These are phyloP conservation scores for Spodoptera littoralis DNA, from an alignment of 2,888 invertebrate genomes.

Conservation along the genomic window DNA sequence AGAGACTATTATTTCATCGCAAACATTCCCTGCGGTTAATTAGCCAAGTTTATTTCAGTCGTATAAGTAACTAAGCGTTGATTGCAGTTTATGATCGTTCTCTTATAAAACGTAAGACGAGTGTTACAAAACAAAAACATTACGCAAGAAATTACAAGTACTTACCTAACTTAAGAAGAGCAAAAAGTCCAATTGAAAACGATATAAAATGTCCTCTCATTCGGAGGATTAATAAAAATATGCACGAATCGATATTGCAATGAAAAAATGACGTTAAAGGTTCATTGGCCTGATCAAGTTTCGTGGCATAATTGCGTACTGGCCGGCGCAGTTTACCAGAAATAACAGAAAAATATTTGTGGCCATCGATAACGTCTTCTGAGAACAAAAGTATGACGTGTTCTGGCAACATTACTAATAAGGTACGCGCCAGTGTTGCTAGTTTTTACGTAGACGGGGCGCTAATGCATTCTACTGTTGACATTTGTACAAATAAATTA, in stretches of 20 bases:
- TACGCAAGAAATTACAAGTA: conserved; percentile 9
- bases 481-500: conserved; percentile 49
- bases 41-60: conserved; percentile 23
- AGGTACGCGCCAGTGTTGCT: conserved; percentile 31
- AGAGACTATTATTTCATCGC: conserved; percentile 27
- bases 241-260: conserved; percentile 20
- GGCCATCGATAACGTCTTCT: conserved; percentile 58
- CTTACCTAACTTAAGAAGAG: not conserved
- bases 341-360: conserved; percentile 78
- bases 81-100: conserved; percentile 30
- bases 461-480: conserved; percentile 49
- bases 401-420: conserved; percentile 44
- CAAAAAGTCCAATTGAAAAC: conserved; percentile 7
- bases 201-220: conserved; percentile 19
- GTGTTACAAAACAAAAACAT: conserved; percentile 15
- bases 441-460: conserved; percentile 41
- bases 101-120: conserved; percentile 18
- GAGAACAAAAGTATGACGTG: conserved; percentile 65
- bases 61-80: conserved; percentile 23
- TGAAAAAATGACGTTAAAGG: conserved; percentile 54
- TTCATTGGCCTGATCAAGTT: conserved; percentile 71
- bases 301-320: conserved; percentile 61
- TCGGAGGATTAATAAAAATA: conserved; percentile 30
- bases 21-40: conserved; percentile 24
- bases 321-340: conserved; percentile 67